Base-by-base conservation (phyloP, 1,140 invertebrate genomes). In the Frieseomelitta varia region DNA sequence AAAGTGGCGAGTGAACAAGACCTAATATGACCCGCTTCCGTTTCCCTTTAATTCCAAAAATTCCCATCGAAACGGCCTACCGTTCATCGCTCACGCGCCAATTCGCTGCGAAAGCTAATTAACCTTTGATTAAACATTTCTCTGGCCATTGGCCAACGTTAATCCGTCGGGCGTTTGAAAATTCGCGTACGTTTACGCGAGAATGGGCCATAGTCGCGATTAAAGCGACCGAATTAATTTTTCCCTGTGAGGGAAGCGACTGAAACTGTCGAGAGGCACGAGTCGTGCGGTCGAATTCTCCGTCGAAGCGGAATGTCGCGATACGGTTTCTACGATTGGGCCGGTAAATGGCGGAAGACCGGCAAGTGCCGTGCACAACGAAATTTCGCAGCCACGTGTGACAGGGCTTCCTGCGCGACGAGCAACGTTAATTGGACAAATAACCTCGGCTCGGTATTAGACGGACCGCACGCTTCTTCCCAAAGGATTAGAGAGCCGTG, bases 351-450 rank as follows among this genome's bases (percentile, higher is more conserved):
- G n/a, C 34, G 30, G 84, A 85, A 89, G 72, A 61, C 86, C n/a
- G 53, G 4, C 73, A 81, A 63, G 17, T 79, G 71, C 47, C 24
- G 47, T 53, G 55, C 77, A 19, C 19, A 27, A 51, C 53, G 56
- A 53, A 88, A 83, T 88, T 79, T 63, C 53, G 15, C 1, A 74
- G 24, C 30, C 71, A 81, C 68, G 68, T 71, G 74, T 55, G 56
- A 56, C 67, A 1, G 34, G 79, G 71, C 39, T 82, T 88, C 73
- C 27, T 85, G 30, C 19, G 19, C 51, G 19, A 24, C 1, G 14
- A 21, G 39, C 27, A 68, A 74, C 61, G 61, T 86, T 88, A 74
- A 86, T 84, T 81, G 63, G 72, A 74, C 77, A 81, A 88, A 84
- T 86, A 86, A 88, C 74, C 73, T 51, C 72, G 51, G 21, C 58